Base-by-base conservation (phyloP, 1,140 invertebrate genomes). In the Penaeus vannamei region DNA sequence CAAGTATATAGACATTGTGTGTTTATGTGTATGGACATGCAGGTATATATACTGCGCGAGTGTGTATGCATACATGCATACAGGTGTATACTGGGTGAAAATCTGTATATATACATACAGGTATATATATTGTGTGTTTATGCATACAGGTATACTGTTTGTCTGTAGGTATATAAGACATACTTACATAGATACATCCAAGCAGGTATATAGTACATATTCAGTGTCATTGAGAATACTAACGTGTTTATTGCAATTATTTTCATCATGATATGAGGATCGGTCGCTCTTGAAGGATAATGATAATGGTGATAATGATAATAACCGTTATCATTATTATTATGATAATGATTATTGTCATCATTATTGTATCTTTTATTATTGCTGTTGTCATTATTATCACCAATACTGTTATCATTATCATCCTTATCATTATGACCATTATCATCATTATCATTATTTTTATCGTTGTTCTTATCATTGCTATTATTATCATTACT, bases 381-480 rank as follows among this genome's bases (percentile, higher is more conserved):
- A 69, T 10, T 69, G 19, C 19, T 69, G 19, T 69, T 69, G 19
- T 20, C 19, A 69, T 69, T 69, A 10, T 69, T 69, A 69, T 69
- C 19, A 69, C 14, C 14, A 69, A 5, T 69, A 69, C 14, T 69
- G 14, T 69, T 69, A 69, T 69, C 14, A 69, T 69, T 69, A 69
- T 69, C 14, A 69, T 69, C 14, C 3, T 69, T 29, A 69, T 69
- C 14, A 69, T 69, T 69, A 69, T 69, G 3, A 69, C 14, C 14
- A 69, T 69, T 69, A 69, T 69, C 14, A 69, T 69, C 14, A 69
- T 69, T 69, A 69, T 69, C 14, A 69, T 69, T 69, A 69, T 20
- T 69, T 1, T 69, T 69, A 32, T 20, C 19, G 19, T 69, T 69
- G 20, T 69, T 69, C 4, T 22, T 14, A 69, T 69, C 19, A 69